Evolutionary conservation across 2,888 invertebrate species (phyloP).

Genomic region (Plagiodera versicolora): DNA sequence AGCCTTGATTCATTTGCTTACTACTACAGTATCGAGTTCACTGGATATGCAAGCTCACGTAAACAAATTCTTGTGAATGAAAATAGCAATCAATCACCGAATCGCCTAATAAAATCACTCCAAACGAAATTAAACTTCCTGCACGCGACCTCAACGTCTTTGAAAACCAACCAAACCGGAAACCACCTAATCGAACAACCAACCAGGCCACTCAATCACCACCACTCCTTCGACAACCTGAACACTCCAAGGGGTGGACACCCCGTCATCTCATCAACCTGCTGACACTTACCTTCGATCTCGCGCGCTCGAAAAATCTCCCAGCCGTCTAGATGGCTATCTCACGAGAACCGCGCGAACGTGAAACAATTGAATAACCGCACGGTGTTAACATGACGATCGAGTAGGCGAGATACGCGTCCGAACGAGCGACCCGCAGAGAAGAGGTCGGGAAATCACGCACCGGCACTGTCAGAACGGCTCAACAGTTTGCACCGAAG

Average conservation of each 20-base stretch:
- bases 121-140: too few relatives aligned
- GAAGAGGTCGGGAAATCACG: conserved; percentile 21
- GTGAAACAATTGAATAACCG: conserved; percentile 47
- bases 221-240: not conserved
- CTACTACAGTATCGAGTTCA: too few relatives aligned
- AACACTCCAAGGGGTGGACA: conserved; percentile 1
- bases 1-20: too few relatives aligned
- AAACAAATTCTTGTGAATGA: too few relatives aligned
- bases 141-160: too few relatives aligned
- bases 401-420: conserved; percentile 34
- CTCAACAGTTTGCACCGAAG: conserved; percentile 54
- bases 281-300: conserved; percentile 16
- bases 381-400: conserved; percentile 48
- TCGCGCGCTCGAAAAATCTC: conserved; percentile 5
- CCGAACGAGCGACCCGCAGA: conserved; percentile 20
- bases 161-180: too few relatives aligned
- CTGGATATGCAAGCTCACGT: too few relatives aligned
- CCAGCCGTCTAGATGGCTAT: conserved; percentile 37
- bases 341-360: conserved; percentile 43
- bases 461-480: conserved; percentile 27
- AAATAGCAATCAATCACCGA: not conserved
- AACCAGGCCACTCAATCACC: not conserved
- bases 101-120: too few relatives aligned
- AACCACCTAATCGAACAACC: not conserved
- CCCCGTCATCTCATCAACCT: not conserved